These are phyloP conservation scores for Mormyrops attenuatus DNA, from an alignment of 2,797 vertebrate genomes.

Conservation along the genomic window DNA sequence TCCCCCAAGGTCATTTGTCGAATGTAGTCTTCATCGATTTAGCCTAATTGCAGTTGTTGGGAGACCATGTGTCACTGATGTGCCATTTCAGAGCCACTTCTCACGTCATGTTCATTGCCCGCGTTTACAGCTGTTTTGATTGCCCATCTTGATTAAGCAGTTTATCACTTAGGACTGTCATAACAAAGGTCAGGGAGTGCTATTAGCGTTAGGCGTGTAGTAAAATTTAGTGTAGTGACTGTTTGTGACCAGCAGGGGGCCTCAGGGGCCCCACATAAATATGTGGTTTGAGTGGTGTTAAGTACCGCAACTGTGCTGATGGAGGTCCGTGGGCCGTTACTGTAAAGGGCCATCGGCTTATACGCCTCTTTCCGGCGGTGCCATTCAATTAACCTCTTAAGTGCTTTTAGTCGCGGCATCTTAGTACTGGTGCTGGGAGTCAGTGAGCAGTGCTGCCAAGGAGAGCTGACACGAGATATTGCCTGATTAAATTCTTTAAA, in stretches of 20 bases:
- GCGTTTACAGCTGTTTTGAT: not conserved
- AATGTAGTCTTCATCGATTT: conserved; percentile 37
- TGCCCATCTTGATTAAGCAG: conserved; percentile 5
- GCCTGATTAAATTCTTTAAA: not conserved
- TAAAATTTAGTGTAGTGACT: not conserved
- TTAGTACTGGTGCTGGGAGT: not conserved
- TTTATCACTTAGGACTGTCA: not conserved
- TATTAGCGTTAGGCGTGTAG: not conserved
- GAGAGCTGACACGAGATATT: not conserved
- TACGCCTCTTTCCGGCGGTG: not conserved
- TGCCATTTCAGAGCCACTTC: conserved; percentile 24
- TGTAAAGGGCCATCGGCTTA: not conserved
- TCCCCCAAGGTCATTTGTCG: conserved; percentile 33
- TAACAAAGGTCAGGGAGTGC: not conserved
- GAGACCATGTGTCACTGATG: conserved; percentile 38
- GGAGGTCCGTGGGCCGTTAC: not conserved
- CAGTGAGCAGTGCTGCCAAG: not conserved
- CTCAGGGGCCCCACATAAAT: not conserved
- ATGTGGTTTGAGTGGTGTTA: not conserved
- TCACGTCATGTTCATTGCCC: conserved; percentile 17
- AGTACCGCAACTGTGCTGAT: not conserved
- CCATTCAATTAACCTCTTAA: conserved; percentile 10
- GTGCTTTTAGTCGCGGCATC: not conserved
- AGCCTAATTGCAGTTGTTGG: conserved; percentile 31
- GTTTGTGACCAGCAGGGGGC: not conserved